These are phyloP conservation scores for Clepsis dumicolana DNA, from an alignment of 2,888 invertebrate species.

Conservation along the genomic window DNA sequence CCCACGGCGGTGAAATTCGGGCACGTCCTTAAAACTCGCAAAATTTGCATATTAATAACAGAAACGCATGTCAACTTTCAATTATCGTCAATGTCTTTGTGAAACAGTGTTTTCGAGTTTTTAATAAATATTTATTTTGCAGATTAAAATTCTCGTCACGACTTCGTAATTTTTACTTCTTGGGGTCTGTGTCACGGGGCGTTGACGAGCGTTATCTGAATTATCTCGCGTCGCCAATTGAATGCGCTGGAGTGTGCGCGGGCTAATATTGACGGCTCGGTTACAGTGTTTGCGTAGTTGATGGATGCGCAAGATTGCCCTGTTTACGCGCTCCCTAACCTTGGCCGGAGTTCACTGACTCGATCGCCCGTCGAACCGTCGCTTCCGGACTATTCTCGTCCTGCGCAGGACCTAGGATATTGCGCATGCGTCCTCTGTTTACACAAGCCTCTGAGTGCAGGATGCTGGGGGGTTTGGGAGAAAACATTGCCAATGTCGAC, in stretches of 20 bases:
- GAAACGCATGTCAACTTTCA: conserved; percentile 46
- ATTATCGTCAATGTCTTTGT: conserved; percentile 44
- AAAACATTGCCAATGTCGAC: neutral
- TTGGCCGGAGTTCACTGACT: conserved; percentile 77
- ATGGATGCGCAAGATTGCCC: conserved; percentile 66
- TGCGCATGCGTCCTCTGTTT: conserved; percentile 62
- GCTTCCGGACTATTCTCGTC: conserved; percentile 77
- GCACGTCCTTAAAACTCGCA: conserved; percentile 55
- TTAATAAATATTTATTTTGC: conserved; percentile 28
- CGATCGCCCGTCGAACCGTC: conserved; percentile 67
- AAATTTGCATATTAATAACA: conserved; percentile 48
- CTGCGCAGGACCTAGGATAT: conserved; percentile 67
- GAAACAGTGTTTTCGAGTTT: conserved; percentile 30
- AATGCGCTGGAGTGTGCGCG: conserved; percentile 41
- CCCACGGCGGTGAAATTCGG: conserved; percentile 58
- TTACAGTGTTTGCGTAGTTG: conserved; percentile 74
- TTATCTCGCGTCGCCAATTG: conserved; percentile 42
- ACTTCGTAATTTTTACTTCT: neutral
- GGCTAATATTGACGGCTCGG: conserved; percentile 70
- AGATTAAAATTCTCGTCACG: neutral
- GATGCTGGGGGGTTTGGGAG: conserved; percentile 17
- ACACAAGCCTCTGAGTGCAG: conserved; percentile 34
- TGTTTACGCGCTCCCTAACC: conserved; percentile 74
- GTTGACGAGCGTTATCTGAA: conserved; percentile 33
- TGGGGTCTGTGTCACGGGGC: neutral